These are phyloP conservation scores for Acleris cristana DNA, from an alignment of 2,888 invertebrate genomes.

Conservation along the genomic window DNA sequence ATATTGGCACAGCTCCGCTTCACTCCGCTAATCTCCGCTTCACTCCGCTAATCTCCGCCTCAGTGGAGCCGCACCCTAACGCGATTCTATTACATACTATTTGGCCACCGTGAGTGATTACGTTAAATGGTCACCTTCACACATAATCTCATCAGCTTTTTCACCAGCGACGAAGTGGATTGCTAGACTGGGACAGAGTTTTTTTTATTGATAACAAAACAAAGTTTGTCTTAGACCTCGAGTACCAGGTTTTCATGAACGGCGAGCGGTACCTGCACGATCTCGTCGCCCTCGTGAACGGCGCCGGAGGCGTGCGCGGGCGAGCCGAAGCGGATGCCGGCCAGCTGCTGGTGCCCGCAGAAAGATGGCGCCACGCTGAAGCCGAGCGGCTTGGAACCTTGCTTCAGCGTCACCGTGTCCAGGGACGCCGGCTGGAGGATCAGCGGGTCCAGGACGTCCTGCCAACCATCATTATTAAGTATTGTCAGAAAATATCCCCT, in stretches of 20 bases:
- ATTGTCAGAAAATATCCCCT: not conserved
- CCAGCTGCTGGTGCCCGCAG: constrained; percentile 90
- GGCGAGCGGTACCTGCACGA: constrained; percentile 88
- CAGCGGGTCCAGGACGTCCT: constrained; percentile 94
- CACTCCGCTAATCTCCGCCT: no score
- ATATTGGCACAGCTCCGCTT: no score
- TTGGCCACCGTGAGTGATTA: no score
- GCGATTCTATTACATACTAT: no score
- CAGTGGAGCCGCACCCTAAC: no score
- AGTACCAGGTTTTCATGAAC: not conserved
- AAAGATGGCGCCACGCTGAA: constrained; percentile 95
- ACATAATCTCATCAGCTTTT: no score
- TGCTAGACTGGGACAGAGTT: no score
- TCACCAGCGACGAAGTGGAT: no score
- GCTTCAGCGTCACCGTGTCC: constrained; percentile 93
- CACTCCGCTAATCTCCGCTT: no score
- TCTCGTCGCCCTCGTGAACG: constrained; percentile 98
- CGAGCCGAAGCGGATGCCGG: constrained; percentile 94
- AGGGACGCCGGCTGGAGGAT: constrained; percentile 96
- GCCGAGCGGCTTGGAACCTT: constrained; percentile 94
- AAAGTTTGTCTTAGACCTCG: no score
- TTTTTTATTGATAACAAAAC: no score
- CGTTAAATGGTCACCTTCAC: no score
- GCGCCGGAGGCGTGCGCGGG: constrained; percentile 96
- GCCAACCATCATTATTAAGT: constrained; percentile 34